Percentiles rank a stretch among this genome's conserved stretches.
Evolutionary conservation across 2,113 vertebrate species (phyloP).

Genomic region (Paralichthys olivaceus): DNA sequence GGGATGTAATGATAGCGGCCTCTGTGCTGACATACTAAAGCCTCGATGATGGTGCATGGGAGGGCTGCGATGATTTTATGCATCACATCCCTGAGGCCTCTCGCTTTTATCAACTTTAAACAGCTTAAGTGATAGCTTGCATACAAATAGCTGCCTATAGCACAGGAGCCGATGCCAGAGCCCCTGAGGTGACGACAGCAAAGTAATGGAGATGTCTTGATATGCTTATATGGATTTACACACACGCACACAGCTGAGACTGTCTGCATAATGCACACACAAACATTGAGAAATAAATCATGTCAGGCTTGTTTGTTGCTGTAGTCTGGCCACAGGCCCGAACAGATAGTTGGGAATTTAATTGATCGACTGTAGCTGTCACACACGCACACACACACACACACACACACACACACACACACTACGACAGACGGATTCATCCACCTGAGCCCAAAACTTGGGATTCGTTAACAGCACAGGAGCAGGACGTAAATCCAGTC

Average conservation of each 20-base stretch:
- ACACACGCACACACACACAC: constrained; percentile 8
- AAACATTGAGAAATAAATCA: constrained; percentile 46
- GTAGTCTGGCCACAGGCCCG: constrained; percentile 38
- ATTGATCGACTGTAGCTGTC: constrained; percentile 54
- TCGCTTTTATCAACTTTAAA: constrained; percentile 65
- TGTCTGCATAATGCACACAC: constrained; percentile 18
- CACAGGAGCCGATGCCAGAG: neutral
- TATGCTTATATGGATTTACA: constrained; percentile 38
- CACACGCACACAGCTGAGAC: constrained; percentile 14
- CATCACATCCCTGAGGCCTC: constrained; percentile 25
- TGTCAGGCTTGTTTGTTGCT: constrained; percentile 26
- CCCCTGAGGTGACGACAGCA: constrained; percentile 39
- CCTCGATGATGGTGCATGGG: constrained; percentile 27
- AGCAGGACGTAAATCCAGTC: constrained; percentile 25
- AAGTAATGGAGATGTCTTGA: constrained; percentile 45
- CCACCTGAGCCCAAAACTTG: constrained; percentile 38
- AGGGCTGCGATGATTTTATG: constrained; percentile 54
- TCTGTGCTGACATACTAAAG: constrained; percentile 28
- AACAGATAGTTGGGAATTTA: constrained; percentile 54
- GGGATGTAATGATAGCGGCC: constrained; percentile 25
- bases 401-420: neutral
- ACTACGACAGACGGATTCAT: neutral
- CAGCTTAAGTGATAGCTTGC: constrained; percentile 59
- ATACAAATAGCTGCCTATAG: constrained; percentile 46
- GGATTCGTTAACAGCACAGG: constrained; percentile 49